Conservation (phyloP, 2,113 vertebrate genomes). For the Stegostoma tigrinum region DNA sequence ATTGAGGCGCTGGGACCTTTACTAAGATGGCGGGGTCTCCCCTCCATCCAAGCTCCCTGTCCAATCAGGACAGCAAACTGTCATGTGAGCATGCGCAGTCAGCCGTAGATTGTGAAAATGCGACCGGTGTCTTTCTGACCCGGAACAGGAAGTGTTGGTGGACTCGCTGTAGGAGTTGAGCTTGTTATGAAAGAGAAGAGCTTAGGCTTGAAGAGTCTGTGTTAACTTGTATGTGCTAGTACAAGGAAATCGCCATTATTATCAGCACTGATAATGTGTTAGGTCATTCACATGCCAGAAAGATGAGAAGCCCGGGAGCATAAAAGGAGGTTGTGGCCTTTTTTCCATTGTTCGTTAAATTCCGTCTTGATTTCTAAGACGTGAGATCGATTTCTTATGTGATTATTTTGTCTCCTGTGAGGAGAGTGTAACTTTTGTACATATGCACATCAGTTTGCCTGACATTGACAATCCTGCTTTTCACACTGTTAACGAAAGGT, state of each 20-base stretch:
- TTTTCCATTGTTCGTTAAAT: neutral
- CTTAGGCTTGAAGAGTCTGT: neutral
- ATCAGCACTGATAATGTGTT: neutral
- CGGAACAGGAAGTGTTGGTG: neutral
- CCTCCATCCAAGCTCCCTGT: too few species aligned
- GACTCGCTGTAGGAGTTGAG: neutral
- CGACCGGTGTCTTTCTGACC: neutral
- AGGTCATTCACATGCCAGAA: neutral
- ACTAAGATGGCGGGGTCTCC: neutral
- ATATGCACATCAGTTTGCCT: neutral
- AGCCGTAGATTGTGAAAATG: too few species aligned
- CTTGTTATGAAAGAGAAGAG: neutral
- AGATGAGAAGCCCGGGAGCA: neutral
- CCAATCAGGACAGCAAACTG: neutral
- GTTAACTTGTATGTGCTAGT: neutral
- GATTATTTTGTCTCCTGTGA: neutral
- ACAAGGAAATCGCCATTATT: neutral
- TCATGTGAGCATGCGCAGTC: neutral
- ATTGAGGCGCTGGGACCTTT: neutral
- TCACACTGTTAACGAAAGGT: neutral
- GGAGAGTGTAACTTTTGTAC: neutral
- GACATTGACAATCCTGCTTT: too few species aligned
- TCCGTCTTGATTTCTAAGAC: neutral
- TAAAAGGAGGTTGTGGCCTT: conserved; percentile 10
- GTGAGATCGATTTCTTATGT: neutral